Evolutionary conservation across 1,140 invertebrate genomes (phyloP).

Genomic region (Ctenoplectra terminalis): DNA sequence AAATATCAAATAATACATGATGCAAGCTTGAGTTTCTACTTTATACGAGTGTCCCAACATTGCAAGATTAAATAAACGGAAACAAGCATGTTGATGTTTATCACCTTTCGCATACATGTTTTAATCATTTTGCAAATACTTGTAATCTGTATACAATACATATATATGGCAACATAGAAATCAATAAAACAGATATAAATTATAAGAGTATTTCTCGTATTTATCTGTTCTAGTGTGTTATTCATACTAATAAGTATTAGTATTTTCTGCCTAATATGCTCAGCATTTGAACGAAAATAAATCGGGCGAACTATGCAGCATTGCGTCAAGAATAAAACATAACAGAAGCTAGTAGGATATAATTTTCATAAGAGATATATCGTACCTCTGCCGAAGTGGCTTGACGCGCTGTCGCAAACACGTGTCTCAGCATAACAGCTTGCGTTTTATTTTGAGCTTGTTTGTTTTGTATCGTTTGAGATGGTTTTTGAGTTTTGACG

Average conservation of each 20-base stretch:
- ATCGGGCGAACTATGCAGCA: neutral
- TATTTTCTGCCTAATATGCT: neutral
- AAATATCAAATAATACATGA: constrained; percentile 64
- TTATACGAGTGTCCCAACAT: constrained; percentile 13
- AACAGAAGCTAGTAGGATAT: neutral
- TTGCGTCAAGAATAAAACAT: neutral
- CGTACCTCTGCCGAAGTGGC: constrained; percentile 76
- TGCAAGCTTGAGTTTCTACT: constrained; percentile 46
- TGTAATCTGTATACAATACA: neutral
- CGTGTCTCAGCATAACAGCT: constrained; percentile 80
- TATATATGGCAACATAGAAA: neutral
- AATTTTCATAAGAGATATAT: neutral
- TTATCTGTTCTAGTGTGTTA: neutral
- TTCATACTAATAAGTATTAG: neutral
- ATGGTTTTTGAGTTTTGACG: constrained; percentile 80
- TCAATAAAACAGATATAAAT: neutral
- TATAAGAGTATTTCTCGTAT: neutral
- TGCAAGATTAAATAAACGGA: constrained; percentile 28
- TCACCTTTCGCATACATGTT: neutral
- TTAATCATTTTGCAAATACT: neutral
- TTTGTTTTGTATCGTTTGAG: constrained; percentile 74
- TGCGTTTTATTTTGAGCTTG: constrained; percentile 78
- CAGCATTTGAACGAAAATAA: neutral
- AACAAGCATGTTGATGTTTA: constrained; percentile 9
- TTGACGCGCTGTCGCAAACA: constrained; percentile 76